Percentiles rank a stretch among this genome's conserved stretches.
phyloP scores from a whole-genome alignment of 2,797 vertebrate genomes.

The Lutjanus campechanus region DNA sequence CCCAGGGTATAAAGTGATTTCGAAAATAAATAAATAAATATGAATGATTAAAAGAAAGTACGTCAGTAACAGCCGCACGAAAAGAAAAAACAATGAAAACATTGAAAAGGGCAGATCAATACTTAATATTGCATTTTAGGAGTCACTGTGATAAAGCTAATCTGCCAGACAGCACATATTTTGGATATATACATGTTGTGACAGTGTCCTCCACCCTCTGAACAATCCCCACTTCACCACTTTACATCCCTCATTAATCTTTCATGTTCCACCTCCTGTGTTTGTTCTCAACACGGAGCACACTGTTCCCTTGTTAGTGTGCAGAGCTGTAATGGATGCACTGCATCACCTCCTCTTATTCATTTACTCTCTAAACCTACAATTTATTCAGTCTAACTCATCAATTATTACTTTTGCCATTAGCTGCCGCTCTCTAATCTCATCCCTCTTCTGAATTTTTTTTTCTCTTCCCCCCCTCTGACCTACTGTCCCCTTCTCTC shows the following conservation, averaged over 20 bases:
- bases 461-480: conserved; percentile 30
- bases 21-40: not conserved
- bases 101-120: not conserved
- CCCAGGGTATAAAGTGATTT: not conserved
- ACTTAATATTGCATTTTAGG: not conserved
- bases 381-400: conserved; percentile 13
- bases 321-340: conserved; percentile 22
- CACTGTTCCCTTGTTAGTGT: conserved; percentile 23
- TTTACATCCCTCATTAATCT: conserved; percentile 57
- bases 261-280: conserved; percentile 43
- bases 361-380: conserved; percentile 16
- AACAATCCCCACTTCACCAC: conserved; percentile 32
- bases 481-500: conserved; percentile 19
- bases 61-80: not conserved
- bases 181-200: conserved; percentile 12
- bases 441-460: conserved; percentile 16
- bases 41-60: not conserved
- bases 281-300: conserved; percentile 47
- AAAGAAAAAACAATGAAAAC: not conserved
- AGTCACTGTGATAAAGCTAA: not conserved
- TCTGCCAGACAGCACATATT: not conserved
- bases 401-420: conserved; percentile 11
- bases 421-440: conserved; percentile 1
- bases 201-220: conserved; percentile 19
- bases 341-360: conserved; percentile 1